Percentiles rank a stretch among this genome's conserved stretches.
Conservation (phyloP, 2,888 invertebrate genomes). For the Exocentrus adspersus region DNA sequence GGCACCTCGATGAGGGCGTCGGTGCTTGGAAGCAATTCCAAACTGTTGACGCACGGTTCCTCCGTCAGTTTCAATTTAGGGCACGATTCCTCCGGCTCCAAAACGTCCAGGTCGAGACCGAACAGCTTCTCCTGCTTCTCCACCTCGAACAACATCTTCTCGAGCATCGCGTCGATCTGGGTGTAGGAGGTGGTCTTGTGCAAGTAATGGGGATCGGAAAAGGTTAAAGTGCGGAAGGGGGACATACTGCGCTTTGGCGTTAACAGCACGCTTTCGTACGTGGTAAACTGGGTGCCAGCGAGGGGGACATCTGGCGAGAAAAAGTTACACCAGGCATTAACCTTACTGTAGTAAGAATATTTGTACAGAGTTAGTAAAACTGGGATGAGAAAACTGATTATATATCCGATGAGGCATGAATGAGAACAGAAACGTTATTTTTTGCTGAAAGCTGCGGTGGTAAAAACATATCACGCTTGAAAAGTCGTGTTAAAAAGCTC, state of each 20-base stretch:
- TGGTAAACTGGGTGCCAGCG: slow-evolving; percentile 51
- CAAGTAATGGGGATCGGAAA: slow-evolving; percentile 20
- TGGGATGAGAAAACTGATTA: slow-evolving; percentile 15
- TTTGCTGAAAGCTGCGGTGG: slow-evolving; percentile 34
- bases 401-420: slow-evolving; percentile 44
- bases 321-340: slow-evolving; percentile 53
- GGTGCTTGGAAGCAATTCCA: slow-evolving; percentile 59
- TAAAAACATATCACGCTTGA: slow-evolving; percentile 1
- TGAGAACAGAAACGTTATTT: slow-evolving; percentile 34
- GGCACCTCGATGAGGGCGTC: slow-evolving; percentile 63
- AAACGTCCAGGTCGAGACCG: slow-evolving; percentile 55
- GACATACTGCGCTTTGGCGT: slow-evolving; percentile 53
- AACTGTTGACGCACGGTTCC: slow-evolving; percentile 55
- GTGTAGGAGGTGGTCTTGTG: slow-evolving; percentile 57
- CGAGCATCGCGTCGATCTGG: slow-evolving; percentile 62
- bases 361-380: slow-evolving; percentile 31
- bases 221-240: too few relatives aligned
- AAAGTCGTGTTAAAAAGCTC: too few relatives aligned
- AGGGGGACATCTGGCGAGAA: slow-evolving; percentile 53
- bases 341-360: slow-evolving; percentile 54
- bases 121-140: slow-evolving; percentile 60
- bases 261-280: slow-evolving; percentile 60
- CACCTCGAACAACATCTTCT: slow-evolving; percentile 62
- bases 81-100: slow-evolving; percentile 52
- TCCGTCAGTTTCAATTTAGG: too few relatives aligned